Conservation (phyloP, 2,113 vertebrate genomes). For the Neolamprologus devosi region DNA sequence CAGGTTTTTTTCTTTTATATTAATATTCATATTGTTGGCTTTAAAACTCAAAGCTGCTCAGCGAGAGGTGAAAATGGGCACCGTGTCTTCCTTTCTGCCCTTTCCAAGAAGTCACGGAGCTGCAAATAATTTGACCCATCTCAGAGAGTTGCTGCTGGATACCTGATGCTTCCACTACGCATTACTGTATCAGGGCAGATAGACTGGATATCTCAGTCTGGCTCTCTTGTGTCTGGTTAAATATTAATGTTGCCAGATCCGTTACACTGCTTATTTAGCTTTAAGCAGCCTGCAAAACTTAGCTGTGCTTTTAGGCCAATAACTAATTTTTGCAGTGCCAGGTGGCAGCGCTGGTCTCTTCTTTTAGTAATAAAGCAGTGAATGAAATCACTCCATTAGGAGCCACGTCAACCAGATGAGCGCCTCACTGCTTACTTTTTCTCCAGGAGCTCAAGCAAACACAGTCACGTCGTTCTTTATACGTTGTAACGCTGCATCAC, state of each 20-base stretch:
- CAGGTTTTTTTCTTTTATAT: background rate
- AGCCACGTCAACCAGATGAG: background rate
- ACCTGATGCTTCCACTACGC: slow-evolving; percentile 48
- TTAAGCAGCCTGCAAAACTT: slow-evolving; percentile 24
- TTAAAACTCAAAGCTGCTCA: background rate
- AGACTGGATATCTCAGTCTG: slow-evolving; percentile 52
- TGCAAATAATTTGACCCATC: slow-evolving; percentile 28
- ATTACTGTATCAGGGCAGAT: slow-evolving; percentile 34
- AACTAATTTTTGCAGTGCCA: slow-evolving; percentile 25
- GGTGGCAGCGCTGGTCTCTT: slow-evolving; percentile 7
- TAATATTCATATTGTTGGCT: slow-evolving; percentile 7
- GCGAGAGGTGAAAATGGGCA: background rate
- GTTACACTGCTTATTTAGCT: slow-evolving; percentile 57
- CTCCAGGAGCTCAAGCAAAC: slow-evolving; percentile 7
- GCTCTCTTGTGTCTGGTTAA: slow-evolving; percentile 65
- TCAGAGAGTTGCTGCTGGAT: slow-evolving; percentile 21
- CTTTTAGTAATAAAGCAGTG: slow-evolving; percentile 25
- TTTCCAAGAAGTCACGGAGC: background rate
- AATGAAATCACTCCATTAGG: slow-evolving; percentile 18
- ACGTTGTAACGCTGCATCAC: background rate
- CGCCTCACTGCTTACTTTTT: background rate
- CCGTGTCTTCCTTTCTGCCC: background rate
- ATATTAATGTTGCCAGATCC: slow-evolving; percentile 67
- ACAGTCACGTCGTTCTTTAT: background rate
- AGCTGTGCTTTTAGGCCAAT: slow-evolving; percentile 35